A percentile compares a stretch with the other conserved stretches of the same genome.
phyloP scores from a whole-genome alignment of 2,797 vertebrate genomes.

The Gadopsis marmoratus region DNA sequence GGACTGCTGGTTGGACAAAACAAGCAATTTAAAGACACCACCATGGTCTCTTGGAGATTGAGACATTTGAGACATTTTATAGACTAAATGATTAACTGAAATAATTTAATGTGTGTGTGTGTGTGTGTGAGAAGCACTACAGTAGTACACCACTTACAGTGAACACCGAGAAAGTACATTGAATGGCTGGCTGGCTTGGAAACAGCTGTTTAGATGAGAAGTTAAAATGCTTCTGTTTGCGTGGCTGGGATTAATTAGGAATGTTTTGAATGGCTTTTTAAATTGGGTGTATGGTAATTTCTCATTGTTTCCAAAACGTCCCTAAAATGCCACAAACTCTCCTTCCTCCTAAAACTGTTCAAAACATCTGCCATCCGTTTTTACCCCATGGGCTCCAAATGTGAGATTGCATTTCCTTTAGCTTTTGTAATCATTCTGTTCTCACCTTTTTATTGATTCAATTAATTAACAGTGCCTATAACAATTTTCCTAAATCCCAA shows the following conservation, averaged over 20 bases:
- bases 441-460: constrained; percentile 10
- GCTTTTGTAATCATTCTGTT: constrained; percentile 37
- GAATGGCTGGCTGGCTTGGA: constrained; percentile 46
- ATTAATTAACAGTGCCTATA: not conserved
- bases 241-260: constrained; percentile 27
- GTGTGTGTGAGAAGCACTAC: constrained; percentile 25
- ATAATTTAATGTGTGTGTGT: constrained; percentile 19
- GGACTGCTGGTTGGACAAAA: not conserved
- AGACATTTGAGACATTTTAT: not conserved
- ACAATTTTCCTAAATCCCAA: not conserved
- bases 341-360: constrained; percentile 4
- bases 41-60: not conserved
- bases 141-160: constrained; percentile 43
- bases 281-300: not conserved
- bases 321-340: not conserved
- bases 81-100: not conserved
- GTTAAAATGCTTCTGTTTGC: constrained; percentile 32
- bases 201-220: constrained; percentile 58
- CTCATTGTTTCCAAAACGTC: constrained; percentile 4
- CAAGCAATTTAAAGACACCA: not conserved
- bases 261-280: not conserved
- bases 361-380: constrained; percentile 12
- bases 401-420: not conserved
- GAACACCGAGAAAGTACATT: constrained; percentile 22
- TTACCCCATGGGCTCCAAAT: not conserved